phyloP scores from a whole-genome alignment of 2,797 vertebrate genomes.

The Microhierax caerulescens region DNA sequence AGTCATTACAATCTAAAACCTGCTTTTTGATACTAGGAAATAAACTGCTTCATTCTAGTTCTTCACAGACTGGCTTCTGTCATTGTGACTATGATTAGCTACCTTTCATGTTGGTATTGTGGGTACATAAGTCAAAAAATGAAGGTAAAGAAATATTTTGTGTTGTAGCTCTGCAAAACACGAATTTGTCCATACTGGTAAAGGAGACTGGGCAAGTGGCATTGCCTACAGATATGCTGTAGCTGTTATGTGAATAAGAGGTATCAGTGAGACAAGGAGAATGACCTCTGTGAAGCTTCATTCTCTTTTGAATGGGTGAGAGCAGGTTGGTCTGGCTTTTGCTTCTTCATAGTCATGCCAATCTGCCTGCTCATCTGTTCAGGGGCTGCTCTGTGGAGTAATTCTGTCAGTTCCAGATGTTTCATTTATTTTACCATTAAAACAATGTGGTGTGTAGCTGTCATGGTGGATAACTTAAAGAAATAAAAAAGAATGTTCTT shows the following conservation, averaged over 20 bases:
- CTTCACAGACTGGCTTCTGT: neutral
- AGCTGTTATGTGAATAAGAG: neutral
- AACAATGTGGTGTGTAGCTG: neutral
- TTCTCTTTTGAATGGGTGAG: neutral
- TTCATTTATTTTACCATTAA: neutral
- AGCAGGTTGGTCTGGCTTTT: neutral
- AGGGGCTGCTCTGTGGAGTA: neutral
- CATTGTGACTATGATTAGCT: neutral
- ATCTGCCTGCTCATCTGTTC: conserved; percentile 23
- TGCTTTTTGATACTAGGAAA: neutral
- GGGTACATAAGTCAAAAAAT: neutral
- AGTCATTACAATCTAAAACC: neutral
- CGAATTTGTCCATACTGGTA: neutral
- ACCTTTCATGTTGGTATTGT: neutral
- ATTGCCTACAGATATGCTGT: neutral
- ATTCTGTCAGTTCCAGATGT: conserved; percentile 32
- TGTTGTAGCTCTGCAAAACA: neutral
- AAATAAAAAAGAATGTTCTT: neutral
- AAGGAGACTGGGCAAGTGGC: neutral
- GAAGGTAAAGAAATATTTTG: neutral
- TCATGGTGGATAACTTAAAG: neutral
- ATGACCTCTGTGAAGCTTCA: neutral
- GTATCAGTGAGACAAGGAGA: neutral
- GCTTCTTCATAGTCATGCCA: neutral
- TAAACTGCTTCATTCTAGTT: neutral